phyloP scores from a whole-genome alignment of 23 tunicate species.

The Trididemnum miniatum region DNA sequence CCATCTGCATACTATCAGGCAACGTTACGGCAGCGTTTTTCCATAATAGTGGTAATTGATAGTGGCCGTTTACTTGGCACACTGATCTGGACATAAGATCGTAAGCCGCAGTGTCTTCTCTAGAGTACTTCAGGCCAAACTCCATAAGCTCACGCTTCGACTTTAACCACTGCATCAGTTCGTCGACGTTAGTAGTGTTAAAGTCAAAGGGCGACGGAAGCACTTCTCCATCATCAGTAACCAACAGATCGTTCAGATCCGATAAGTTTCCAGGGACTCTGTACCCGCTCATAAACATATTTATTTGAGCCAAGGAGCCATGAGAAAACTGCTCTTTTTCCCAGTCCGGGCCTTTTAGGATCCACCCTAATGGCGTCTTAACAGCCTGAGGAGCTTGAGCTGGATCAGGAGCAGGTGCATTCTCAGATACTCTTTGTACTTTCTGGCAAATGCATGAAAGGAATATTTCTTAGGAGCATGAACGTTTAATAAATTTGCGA shows the following conservation, averaged over 20 bases:
- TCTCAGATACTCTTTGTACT: too few relatives aligned
- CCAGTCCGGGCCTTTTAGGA: slow-evolving; percentile 10
- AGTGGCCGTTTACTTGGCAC: neutral
- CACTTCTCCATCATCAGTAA: slow-evolving; percentile 22
- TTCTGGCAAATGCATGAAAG: too few relatives aligned
- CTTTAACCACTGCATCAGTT: neutral
- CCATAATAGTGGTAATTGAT: slow-evolving; percentile 7
- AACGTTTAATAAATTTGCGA: too few relatives aligned
- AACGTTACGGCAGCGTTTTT: slow-evolving; percentile 1
- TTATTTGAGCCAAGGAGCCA: neutral
- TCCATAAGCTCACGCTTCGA: neutral
- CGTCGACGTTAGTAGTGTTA: neutral
- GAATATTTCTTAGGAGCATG: too few relatives aligned
- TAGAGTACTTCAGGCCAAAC: slow-evolving; percentile 2
- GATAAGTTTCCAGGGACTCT: neutral
- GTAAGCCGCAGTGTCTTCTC: slow-evolving; percentile 9
- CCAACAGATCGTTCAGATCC: neutral
- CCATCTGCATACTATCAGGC: slow-evolving; percentile 15
- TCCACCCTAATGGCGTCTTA: slow-evolving; percentile 18
- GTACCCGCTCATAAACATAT: neutral
- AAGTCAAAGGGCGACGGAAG: neutral
- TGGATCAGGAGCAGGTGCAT: neutral
- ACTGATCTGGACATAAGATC: neutral
- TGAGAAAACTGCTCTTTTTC: too few relatives aligned
- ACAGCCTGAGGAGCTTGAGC: neutral